Percentiles rank a stretch among this genome's conserved stretches.
These are phyloP conservation scores for Pyrrhia umbra DNA, from an alignment of 2,888 invertebrate species.

Conservation along the genomic window DNA sequence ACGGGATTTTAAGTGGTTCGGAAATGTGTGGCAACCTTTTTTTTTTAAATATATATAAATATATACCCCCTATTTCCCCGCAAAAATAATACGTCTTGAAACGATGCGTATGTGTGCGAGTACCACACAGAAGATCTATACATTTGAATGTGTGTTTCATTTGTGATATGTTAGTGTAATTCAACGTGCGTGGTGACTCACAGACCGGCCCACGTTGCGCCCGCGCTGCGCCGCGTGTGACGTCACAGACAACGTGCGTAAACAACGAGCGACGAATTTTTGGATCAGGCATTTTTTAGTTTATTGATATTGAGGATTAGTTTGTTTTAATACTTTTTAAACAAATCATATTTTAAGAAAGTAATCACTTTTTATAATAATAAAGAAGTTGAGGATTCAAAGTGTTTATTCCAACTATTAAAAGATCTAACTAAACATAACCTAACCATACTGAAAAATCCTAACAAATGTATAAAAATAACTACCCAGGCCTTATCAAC, in stretches of 20 bases:
- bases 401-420: no score
- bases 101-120: constrained; percentile 20
- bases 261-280: constrained; percentile 39
- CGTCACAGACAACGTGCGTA: constrained; percentile 64
- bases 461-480: background rate
- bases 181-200: constrained; percentile 64
- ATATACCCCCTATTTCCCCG: background rate
- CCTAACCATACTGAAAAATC: background rate
- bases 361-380: no score
- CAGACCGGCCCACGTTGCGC: constrained; percentile 58
- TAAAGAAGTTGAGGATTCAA: no score
- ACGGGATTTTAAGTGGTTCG: background rate
- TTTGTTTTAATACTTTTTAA: no score
- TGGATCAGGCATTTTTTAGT: background rate
- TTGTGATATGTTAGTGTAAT: constrained; percentile 31
- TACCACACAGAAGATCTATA: background rate
- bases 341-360: no score
- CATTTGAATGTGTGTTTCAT: constrained; percentile 6
- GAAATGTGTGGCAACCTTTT: no score
- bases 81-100: background rate
- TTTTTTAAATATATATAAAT: no score
- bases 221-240: constrained; percentile 48
- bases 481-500: background rate
- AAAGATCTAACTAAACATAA: no score
- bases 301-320: no score